These are phyloP conservation scores for Mimumesa dahlbomi DNA, from an alignment of 2,888 invertebrate genomes.

Conservation along the genomic window DNA sequence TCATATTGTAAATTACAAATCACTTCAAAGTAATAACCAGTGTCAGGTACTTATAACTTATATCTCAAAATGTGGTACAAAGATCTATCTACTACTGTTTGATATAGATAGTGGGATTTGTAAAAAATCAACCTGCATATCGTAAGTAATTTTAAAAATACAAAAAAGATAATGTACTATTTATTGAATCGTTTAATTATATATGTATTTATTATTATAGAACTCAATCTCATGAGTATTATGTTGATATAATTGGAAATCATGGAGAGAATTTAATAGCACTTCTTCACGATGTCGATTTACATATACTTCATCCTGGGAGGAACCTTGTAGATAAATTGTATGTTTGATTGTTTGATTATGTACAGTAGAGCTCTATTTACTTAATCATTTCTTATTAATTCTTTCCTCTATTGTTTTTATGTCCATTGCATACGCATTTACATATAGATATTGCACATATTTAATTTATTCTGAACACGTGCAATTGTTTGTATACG, in stretches of 20 bases:
- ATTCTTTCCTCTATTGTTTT: too few species aligned
- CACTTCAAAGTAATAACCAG: constrained; percentile 52
- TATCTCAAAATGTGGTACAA: constrained; percentile 36
- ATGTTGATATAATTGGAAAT: constrained; percentile 76
- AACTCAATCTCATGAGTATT: constrained; percentile 65
- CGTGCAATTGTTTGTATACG: too few species aligned
- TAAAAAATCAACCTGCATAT: constrained; percentile 53
- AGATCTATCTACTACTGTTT: constrained; percentile 61
- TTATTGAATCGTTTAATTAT: background rate
- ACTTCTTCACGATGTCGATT: constrained; percentile 67
- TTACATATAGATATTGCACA: too few species aligned
- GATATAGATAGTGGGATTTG: constrained; percentile 69
- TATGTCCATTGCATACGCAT: too few species aligned
- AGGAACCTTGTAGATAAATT: constrained; percentile 66
- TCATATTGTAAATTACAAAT: constrained; percentile 70
- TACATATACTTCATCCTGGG: constrained; percentile 72
- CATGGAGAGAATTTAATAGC: constrained; percentile 75
- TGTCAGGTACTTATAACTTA: constrained; percentile 70
- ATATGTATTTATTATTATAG: constrained; percentile 28
- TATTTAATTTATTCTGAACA: too few species aligned
- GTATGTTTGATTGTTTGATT: constrained; percentile 60
- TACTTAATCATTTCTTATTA: too few species aligned
- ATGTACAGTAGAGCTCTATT: too few species aligned
- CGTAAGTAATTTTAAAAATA: constrained; percentile 38
- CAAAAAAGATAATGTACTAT: background rate